Evolutionary conservation across 2,888 invertebrate genomes (phyloP), one percentile per base, ranked within the genome.

Genomic region (Euzophera pinguis): DNA sequence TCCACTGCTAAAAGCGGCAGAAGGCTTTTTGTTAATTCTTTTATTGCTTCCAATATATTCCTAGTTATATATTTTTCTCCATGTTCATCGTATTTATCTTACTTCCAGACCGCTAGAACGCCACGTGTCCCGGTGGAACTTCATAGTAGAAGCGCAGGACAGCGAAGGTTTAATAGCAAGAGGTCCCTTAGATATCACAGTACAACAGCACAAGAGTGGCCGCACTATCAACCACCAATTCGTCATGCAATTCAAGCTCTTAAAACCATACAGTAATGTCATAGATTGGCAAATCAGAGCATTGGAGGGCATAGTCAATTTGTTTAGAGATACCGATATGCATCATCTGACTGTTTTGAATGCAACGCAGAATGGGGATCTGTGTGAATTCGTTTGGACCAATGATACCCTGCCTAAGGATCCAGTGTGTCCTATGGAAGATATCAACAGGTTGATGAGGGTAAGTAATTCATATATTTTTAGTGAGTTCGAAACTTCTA

Each of bases 201-300:
- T 96, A 0, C 96, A 96, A 63, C 96, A 97, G 65, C 95, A 96
- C 81, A 95, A 94, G 74, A 91, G 93, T 38, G 93, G 93, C 9
- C 92, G 96, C 35, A 94, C 94, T 14, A 93, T 96, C 50, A 96
- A 96, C 81, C 97, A 97, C 71, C 95, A 96, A 77, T 95, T 97
- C 74, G 91, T 92, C 38, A 90, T 97, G 67, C 92, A 93, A 50
- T 91, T 97, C 69, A 78, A 80, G 52, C 76, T 88, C 1, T 67
- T 75, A 48, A 76, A 79, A 45, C 70, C 75, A 10, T 94, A 93
- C 69, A 90, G 91, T 0, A 93, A 92, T 62, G 92, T 93, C 27
- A 92, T 96, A 16, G 96, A 96, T 71, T 97, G 96, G 96, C 93
- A 95, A 71, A 90, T 95, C 61, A 90, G 92, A 54, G 91, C 94